Percentiles rank a stretch among this genome's conserved stretches.
Conservation (phyloP, 2,113 vertebrate species). For the Orycteropus afer region DNA sequence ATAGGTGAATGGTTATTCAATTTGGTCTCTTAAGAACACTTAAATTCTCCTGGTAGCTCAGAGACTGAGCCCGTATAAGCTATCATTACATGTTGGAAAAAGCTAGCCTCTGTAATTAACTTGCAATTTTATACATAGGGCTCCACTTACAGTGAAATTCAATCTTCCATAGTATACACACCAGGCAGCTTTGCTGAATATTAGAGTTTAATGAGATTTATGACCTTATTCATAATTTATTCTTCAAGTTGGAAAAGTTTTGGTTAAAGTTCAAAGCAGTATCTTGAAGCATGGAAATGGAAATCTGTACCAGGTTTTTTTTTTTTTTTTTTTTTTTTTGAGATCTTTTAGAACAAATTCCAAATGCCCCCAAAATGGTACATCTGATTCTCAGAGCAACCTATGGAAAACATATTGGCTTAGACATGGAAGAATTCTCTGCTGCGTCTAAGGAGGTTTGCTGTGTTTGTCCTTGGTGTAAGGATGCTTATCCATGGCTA, state of each 20-base stretch:
- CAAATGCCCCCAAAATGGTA: neutral
- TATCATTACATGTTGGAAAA: conserved; percentile 72
- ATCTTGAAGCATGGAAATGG: conserved; percentile 53
- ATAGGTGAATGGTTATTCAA: conserved; percentile 74
- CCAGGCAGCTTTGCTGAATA: conserved; percentile 75
- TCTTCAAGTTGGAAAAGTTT: conserved; percentile 60
- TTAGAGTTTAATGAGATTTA: conserved; percentile 82
- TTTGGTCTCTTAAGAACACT: conserved; percentile 73
- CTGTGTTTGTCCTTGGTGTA: neutral
- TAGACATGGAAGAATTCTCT: neutral
- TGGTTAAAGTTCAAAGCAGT: conserved; percentile 65
- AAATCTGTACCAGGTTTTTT: neutral
- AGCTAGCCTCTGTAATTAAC: conserved; percentile 77
- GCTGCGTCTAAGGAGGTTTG: neutral
- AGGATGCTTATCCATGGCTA: neutral
- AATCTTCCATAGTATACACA: conserved; percentile 78
- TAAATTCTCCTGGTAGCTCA: conserved; percentile 49
- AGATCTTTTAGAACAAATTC: conserved; percentile 10
- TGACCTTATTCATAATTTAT: conserved; percentile 80
- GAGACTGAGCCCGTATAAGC: conserved; percentile 50
- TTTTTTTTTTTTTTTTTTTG: conserved; percentile 3
- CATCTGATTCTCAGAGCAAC: neutral
- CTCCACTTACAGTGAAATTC: conserved; percentile 73
- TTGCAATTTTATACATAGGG: conserved; percentile 73
- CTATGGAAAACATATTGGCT: neutral